Evolutionary conservation across 2,888 invertebrate genomes (phyloP).

Genomic region (Proisotoma minuta): DNA sequence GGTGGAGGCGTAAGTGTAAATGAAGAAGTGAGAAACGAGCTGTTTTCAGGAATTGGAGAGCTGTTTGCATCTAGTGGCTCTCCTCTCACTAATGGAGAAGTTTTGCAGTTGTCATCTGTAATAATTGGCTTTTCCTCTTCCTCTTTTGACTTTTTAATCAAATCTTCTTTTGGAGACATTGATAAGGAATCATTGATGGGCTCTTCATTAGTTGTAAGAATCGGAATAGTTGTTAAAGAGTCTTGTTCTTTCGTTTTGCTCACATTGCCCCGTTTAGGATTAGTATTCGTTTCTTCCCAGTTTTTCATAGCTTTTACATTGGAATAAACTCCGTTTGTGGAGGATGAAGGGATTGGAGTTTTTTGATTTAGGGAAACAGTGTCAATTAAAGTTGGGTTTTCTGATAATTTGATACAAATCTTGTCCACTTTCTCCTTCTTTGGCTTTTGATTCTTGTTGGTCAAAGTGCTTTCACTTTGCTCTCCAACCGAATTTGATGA

Average conservation of each 20-base stretch:
- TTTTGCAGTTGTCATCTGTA: not conserved
- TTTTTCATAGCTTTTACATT: too few species aligned
- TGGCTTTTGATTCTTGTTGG: conserved; percentile 9
- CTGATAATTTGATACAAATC: conserved; percentile 3
- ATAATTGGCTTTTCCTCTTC: not conserved
- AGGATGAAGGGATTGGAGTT: too few species aligned
- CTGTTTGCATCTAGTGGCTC: not conserved
- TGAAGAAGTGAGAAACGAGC: not conserved
- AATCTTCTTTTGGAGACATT: too few species aligned
- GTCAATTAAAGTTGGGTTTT: conserved; percentile 8
- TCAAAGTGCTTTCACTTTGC: not conserved
- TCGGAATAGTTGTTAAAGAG: too few species aligned
- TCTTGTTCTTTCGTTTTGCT: too few species aligned
- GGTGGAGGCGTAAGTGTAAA: conserved; percentile 22
- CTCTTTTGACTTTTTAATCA: not conserved
- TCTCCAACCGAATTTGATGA: not conserved
- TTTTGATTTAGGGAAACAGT: too few species aligned
- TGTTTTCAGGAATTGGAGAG: conserved; percentile 1
- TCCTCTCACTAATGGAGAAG: not conserved
- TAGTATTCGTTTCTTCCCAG: too few species aligned
- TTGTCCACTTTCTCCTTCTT: not conserved
- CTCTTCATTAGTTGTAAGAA: too few species aligned
- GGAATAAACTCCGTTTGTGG: too few species aligned
- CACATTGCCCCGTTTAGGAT: too few species aligned
- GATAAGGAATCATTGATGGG: too few species aligned